These are phyloP conservation scores for Cybosia mesomella DNA, from an alignment of 2,888 invertebrate genomes.

Conservation along the genomic window DNA sequence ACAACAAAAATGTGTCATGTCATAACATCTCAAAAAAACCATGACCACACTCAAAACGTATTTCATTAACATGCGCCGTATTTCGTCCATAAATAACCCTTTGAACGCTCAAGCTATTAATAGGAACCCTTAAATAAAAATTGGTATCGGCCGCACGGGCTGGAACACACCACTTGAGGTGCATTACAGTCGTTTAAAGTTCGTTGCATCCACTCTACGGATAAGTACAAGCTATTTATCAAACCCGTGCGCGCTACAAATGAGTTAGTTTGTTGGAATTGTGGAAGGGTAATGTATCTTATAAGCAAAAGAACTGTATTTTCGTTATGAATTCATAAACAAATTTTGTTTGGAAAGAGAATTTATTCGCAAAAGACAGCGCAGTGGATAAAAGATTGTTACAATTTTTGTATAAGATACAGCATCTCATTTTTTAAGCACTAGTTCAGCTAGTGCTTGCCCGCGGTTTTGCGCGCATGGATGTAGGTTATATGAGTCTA, in stretches of 20 bases:
- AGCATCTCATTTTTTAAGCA: not conserved
- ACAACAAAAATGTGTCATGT: not conserved
- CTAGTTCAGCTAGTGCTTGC: too few relatives aligned
- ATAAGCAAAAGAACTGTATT: not conserved
- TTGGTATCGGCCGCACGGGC: conserved; percentile 30
- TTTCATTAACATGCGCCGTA: conserved; percentile 12
- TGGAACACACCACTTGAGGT: conserved; percentile 49
- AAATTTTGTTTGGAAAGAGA: not conserved
- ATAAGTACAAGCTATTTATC: conserved; percentile 32
- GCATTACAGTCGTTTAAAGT: conserved; percentile 43
- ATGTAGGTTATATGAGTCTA: not conserved
- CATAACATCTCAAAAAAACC: not conserved
- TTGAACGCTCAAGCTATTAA: conserved; percentile 42
- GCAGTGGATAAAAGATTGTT: not conserved
- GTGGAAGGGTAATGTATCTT: not conserved
- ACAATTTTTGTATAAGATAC: too few relatives aligned
- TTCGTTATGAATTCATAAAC: not conserved
- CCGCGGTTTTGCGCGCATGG: too few relatives aligned
- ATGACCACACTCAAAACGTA: conserved; percentile 11
- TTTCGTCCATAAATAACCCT: conserved; percentile 45
- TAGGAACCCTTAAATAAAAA: conserved; percentile 40
- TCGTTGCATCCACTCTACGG: conserved; percentile 50
- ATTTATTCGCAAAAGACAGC: not conserved
- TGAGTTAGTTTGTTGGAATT: conserved; percentile 1
- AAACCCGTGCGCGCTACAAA: conserved; percentile 21